A percentile compares a stretch with the other conserved stretches of the same genome.
These are phyloP conservation scores for Lucilia cuprina DNA, from an alignment of 1,140 invertebrate genomes.

Conservation along the genomic window DNA sequence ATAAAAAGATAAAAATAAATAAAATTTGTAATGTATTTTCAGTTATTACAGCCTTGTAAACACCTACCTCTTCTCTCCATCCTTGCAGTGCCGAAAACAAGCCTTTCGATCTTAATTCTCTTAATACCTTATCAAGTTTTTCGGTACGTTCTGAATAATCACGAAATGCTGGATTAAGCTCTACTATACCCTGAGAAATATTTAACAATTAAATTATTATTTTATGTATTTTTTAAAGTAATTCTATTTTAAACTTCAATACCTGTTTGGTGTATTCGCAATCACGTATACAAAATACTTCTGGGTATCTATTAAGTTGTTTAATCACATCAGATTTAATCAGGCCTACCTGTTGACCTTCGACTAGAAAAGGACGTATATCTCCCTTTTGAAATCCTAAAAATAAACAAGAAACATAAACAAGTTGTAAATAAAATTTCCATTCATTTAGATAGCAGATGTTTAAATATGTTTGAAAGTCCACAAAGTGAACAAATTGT, in stretches of 20 bases:
- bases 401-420: not conserved
- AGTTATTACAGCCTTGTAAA: not conserved
- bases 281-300: conserved; percentile 69
- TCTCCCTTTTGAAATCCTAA: conserved; percentile 75
- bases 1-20: conserved; percentile 49
- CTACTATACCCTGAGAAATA: conserved; percentile 65
- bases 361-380: conserved; percentile 85
- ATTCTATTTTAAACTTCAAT: not conserved
- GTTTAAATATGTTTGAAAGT: too few relatives aligned
- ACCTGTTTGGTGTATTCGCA: conserved; percentile 59
- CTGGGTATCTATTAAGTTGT: conserved; percentile 80
- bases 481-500: too few relatives aligned
- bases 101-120: conserved; percentile 71
- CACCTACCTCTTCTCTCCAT: conserved; percentile 83
- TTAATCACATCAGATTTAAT: conserved; percentile 82
- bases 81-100: conserved; percentile 76
- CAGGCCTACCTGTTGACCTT: conserved; percentile 86
- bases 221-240: not conserved
- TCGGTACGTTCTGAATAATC: conserved; percentile 81
- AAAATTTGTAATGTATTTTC: not conserved
- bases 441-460: not conserved
- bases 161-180: conserved; percentile 83
- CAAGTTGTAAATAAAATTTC: not conserved
- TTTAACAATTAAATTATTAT: not conserved
- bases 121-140: conserved; percentile 80